Conservation (phyloP, 2,888 invertebrate genomes). For the Xylophagus ater region DNA sequence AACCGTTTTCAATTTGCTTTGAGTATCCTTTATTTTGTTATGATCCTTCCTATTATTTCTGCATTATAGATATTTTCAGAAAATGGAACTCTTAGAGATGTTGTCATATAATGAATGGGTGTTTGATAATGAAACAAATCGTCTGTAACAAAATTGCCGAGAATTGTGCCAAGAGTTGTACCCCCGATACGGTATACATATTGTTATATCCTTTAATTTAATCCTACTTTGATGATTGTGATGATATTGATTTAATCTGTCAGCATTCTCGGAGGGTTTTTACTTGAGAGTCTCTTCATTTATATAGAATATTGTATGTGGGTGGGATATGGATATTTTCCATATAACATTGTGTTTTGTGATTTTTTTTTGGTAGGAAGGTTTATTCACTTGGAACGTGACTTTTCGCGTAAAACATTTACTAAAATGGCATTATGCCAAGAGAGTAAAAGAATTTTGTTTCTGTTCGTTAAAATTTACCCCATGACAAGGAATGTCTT, state of each 20-base stretch:
- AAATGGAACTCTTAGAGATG: no score
- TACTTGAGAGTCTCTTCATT: constrained; percentile 2
- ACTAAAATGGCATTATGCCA: not conserved
- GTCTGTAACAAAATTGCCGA: no score
- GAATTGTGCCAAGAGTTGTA: no score
- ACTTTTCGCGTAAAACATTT: constrained; percentile 1
- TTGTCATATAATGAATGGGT: no score
- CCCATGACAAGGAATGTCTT: not conserved
- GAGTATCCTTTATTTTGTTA: no score
- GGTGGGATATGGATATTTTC: not conserved
- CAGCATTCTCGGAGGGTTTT: no score
- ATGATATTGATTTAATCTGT: no score
- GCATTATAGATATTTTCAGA: no score
- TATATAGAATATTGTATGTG: not conserved
- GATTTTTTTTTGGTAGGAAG: not conserved
- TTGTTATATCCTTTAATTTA: not conserved
- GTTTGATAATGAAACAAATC: no score
- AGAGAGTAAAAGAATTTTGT: not conserved
- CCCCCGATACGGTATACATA: no score
- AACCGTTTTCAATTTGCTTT: no score
- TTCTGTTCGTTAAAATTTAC: not conserved
- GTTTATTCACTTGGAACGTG: constrained; percentile 4
- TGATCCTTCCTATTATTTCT: no score
- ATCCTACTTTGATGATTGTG: not conserved
- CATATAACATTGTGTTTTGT: not conserved